Evolutionary conservation across 2,113 vertebrate genomes (phyloP), one percentile per base, ranked within the genome.

Genomic region (Sterrhoptilus dennistouni): DNA sequence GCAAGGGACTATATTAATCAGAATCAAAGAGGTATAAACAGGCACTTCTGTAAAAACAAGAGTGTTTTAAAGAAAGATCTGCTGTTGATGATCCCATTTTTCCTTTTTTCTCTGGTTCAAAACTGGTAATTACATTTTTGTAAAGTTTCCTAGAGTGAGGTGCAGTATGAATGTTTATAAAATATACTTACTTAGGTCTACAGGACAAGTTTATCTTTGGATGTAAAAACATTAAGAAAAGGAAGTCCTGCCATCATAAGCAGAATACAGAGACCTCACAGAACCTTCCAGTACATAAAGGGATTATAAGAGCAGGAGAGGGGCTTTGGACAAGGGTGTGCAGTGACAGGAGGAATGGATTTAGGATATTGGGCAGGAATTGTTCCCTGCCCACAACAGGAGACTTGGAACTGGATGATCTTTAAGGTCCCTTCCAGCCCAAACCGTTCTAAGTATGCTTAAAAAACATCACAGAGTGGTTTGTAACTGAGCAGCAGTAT

Each of bases 401-500:
- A n/a, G 24, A 1, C 4, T 61, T 61, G 45, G 35, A 76, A 23
- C 6, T 3, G 9, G 8, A 9, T 31, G 5, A 21, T 54, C 40
- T 28, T 54, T 12, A 76, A 69, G n/a, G 21, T 61, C 9, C 14
- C 25, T 69, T 61, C n/a, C 21, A 69, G 44, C 40, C 61, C 47
- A 68, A 54, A 61, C 8, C 24, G 27, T 61, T 61, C 29, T 38
- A 35, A 76, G 35, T 27, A 47, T 63, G 86, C 95, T 88, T 94
- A 53, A 84, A 60, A 95, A 72, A 76, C 88, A 50, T 38, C 66
- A 12, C 42, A 28, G 63, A 22, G n/a, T 14, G n/a, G 29, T 94
- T 96, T 96, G 27, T 77, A 95, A 93, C 45, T 72, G 56, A 92
- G 61, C 24, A 61, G 29, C 85, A 57, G 38, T 50, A 52, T 90